phyloP scores from a whole-genome alignment of 2,888 invertebrate genomes.

The Tinea trinotella region DNA sequence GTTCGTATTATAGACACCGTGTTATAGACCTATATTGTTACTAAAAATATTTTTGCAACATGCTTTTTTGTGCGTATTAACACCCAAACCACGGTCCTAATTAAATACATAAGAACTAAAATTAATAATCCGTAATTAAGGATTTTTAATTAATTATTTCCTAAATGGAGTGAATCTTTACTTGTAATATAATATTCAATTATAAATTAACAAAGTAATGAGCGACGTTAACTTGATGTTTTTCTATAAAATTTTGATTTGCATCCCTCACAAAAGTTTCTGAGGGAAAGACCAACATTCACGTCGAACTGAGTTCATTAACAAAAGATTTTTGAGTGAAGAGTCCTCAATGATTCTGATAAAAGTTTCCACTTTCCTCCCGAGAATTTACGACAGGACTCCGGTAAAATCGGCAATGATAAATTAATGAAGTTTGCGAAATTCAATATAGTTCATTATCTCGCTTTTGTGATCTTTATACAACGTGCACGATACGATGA shows the following conservation, averaged over 20 bases:
- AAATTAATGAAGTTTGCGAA: constrained; percentile 53
- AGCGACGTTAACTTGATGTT: constrained; percentile 1
- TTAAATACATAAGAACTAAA: no score
- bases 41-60: no score
- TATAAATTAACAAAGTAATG: background rate
- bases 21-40: no score
- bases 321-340: constrained; percentile 44
- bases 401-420: constrained; percentile 44
- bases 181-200: background rate
- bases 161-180: background rate
- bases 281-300: constrained; percentile 28
- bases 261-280: constrained; percentile 19
- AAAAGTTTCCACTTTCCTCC: constrained; percentile 41
- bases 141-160: background rate
- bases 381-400: constrained; percentile 40
- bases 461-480: constrained; percentile 32
- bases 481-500: constrained; percentile 21
- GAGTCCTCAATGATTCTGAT: constrained; percentile 21
- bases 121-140: no score
- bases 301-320: constrained; percentile 40
- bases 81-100: no score
- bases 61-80: no score
- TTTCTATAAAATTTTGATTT: constrained; percentile 12
- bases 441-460: constrained; percentile 48
- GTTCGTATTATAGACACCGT: no score